Evolutionary conservation across 2,113 vertebrate genomes (phyloP).

Genomic region (Fulmarus glacialis): DNA sequence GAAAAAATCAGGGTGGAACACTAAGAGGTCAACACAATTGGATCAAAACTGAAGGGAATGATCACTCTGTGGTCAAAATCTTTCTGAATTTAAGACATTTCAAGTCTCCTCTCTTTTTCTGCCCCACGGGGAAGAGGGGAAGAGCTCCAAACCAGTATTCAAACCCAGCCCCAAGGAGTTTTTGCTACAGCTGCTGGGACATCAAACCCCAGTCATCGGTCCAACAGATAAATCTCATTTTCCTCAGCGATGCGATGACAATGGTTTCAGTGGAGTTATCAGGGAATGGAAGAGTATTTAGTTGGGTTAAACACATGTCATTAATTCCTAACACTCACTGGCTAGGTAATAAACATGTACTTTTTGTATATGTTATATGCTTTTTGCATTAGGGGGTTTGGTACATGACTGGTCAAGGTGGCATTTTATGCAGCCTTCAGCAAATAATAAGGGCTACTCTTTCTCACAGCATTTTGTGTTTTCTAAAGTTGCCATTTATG

Average conservation of each 20-base stretch:
- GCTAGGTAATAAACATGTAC: neutral
- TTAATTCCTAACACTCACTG: neutral
- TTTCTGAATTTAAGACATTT: neutral
- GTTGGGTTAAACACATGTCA: neutral
- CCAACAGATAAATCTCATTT: neutral
- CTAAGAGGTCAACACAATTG: neutral
- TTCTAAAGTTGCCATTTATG: neutral
- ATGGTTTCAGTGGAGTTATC: neutral
- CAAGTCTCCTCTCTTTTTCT: neutral
- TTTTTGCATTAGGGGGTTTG: neutral
- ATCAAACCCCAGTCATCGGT: neutral
- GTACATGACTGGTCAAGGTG: neutral
- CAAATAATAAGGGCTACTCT: neutral
- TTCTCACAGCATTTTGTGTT: neutral
- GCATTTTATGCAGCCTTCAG: neutral
- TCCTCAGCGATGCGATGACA: neutral
- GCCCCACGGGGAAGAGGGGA: neutral
- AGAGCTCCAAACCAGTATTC: neutral
- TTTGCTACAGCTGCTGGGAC: neutral
- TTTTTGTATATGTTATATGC: fast-evolving
- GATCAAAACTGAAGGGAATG: neutral
- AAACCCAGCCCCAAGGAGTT: neutral
- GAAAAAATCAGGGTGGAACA: neutral
- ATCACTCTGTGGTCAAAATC: neutral
- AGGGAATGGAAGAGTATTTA: neutral